Evolutionary conservation across 2,888 invertebrate species (phyloP), one percentile per base, ranked within the genome.

Genomic region (Tillus elongatus): DNA sequence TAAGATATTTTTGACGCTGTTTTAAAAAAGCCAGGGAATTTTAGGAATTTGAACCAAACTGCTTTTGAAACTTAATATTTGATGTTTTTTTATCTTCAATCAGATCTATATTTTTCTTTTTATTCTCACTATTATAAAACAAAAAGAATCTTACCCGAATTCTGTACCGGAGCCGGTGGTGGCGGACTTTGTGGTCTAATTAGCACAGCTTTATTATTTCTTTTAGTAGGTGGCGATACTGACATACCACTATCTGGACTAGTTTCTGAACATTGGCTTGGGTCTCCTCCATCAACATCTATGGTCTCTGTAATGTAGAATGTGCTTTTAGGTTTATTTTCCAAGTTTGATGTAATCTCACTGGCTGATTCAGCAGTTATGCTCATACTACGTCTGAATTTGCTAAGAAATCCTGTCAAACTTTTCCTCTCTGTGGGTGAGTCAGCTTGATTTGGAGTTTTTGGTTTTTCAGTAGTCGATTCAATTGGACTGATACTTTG

Each of bases 281-380:
- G 42, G 15, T 47, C 45, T 14, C 48, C 43, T 14, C 48, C 43
- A 53, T 78, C 79, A 1, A 75, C 70, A 50, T 79, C 76, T 49
- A 75, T 74, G 0, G 77, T 73, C 45, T 80, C 77, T 33, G 79
- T 79, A 49, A 82, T 60, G 54, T 83, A 83, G 60, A 83, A 83
- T 0, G 80, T 82, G 33, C 82, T 82, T 45, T 77, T 75, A 1
- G 77, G 52, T 45, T 58, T 58, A 30, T 45, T 49, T 68, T 44
- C 49, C 19, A 56, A 42, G 44, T 44, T 53, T 27, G 70, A 70
- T 0, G 72, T 71, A 27, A 72, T 64, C n/a, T 73, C 72, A 2
- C 58, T 51, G 30, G 71, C 70, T 13, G 71, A 67, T 42, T 73
- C 72, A 11, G 72, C 65, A 2, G 72, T 72, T 43, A 78, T 57